Evolutionary conservation across 1,140 invertebrate species (phyloP).

Genomic region (Idris sp.): DNA sequence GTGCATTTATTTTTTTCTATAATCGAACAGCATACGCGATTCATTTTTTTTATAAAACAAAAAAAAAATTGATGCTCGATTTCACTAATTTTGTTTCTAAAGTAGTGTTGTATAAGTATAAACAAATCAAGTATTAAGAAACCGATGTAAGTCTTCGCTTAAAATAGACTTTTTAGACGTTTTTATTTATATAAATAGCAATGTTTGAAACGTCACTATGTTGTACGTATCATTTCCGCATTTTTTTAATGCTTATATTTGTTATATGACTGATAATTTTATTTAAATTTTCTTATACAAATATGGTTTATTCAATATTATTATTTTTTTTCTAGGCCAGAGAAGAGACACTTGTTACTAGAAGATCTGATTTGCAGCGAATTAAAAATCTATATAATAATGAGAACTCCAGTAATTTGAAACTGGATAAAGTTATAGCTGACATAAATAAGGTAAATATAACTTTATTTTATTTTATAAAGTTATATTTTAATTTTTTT

Average conservation of each 20-base stretch:
- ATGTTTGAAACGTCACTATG: slow-evolving; percentile 38
- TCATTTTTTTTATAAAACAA: too few relatives aligned
- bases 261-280: too few relatives aligned
- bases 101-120: slow-evolving; percentile 15
- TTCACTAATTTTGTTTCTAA: too few relatives aligned
- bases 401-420: slow-evolving; percentile 71
- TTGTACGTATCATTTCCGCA: slow-evolving; percentile 38
- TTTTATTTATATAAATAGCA: slow-evolving; percentile 53
- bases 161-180: slow-evolving; percentile 43
- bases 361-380: slow-evolving; percentile 80
- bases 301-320: too few relatives aligned
- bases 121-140: slow-evolving; percentile 32
- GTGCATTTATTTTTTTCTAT: too few relatives aligned
- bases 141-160: slow-evolving; percentile 17
- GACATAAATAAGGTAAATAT: slow-evolving; percentile 79
- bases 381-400: slow-evolving; percentile 76
- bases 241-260: slow-evolving; percentile 13
- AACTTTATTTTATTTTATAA: slow-evolving; percentile 8
- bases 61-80: too few relatives aligned
- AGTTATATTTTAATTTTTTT: too few relatives aligned
- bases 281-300: too few relatives aligned
- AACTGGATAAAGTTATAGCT: slow-evolving; percentile 72
- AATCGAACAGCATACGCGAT: too few relatives aligned
- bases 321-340: slow-evolving; percentile 79
- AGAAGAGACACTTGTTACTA: slow-evolving; percentile 82